These are phyloP conservation scores for Crenichthys baileyi DNA, from an alignment of 2,797 vertebrate species.

Conservation along the genomic window DNA sequence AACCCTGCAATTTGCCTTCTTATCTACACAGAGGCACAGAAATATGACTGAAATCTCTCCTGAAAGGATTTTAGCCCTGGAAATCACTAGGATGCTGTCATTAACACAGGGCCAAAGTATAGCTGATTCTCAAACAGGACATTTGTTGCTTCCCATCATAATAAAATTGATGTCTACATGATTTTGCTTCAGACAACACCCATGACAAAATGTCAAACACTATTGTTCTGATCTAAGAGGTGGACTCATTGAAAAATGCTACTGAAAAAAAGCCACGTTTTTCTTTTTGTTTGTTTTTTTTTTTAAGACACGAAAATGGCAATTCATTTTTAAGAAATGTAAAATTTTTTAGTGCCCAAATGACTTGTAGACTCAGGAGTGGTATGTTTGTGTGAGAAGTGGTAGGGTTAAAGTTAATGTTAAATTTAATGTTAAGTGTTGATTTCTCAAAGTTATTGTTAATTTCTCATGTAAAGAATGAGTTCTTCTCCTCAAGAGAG, in stretches of 20 bases:
- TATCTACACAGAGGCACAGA: constrained; percentile 30
- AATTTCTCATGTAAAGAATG: not conserved
- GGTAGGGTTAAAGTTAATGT: not conserved
- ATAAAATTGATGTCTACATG: not conserved
- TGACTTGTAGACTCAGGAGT: not conserved
- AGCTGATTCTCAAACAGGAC: constrained; percentile 1
- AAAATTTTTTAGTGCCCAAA: not conserved
- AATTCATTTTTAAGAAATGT: not conserved
- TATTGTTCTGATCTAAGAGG: no score
- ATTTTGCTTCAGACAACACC: not conserved
- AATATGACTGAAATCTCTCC: constrained; percentile 28
- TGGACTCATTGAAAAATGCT: no score
- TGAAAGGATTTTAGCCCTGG: constrained; percentile 8
- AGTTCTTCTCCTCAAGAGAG: no score
- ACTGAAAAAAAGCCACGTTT: no score
- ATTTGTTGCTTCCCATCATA: not conserved
- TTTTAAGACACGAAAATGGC: not conserved
- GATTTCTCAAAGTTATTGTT: not conserved
- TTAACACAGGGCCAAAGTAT: constrained; percentile 23
- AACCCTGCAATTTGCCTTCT: constrained; percentile 58
- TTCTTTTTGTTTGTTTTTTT: no score
- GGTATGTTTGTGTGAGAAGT: not conserved
- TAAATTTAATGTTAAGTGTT: not conserved
- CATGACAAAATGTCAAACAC: no score
- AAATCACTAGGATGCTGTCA: constrained; percentile 8